phyloP scores from a whole-genome alignment of 1,140 invertebrate species.

The Oreohelix idahoensis region DNA sequence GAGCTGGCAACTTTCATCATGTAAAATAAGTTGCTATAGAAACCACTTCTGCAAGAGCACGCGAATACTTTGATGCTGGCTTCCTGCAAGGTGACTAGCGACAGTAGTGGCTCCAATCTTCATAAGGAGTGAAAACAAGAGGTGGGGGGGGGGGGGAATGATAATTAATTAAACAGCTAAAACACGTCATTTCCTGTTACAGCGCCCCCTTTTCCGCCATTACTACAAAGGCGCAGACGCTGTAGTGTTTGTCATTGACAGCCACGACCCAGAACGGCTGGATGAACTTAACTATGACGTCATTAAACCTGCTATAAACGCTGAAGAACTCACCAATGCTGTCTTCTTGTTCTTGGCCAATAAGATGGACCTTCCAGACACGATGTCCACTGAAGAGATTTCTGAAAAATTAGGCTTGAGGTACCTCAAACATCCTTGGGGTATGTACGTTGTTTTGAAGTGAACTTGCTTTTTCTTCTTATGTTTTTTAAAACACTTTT shows the following conservation, averaged over 20 bases:
- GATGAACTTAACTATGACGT: conserved; percentile 67
- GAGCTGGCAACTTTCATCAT: no score
- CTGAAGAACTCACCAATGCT: conserved; percentile 97
- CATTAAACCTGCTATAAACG: conserved; percentile 73
- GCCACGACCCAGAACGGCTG: conserved; percentile 64
- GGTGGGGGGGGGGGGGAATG: no score
- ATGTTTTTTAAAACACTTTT: no score
- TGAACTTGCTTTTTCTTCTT: no score
- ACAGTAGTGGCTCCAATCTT: no score
- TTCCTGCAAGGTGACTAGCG: no score
- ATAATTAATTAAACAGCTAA: no score
- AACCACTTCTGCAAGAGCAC: no score
- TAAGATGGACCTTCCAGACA: conserved; percentile 97
- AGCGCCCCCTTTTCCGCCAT: conserved; percentile 68
- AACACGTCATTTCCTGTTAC: conserved; percentile 36
- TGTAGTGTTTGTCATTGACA: conserved; percentile 69
- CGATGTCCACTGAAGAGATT: conserved; percentile 97
- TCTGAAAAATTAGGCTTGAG: conserved; percentile 96
- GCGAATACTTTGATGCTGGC: no score
- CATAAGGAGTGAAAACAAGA: no score
- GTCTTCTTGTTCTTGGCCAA: conserved; percentile 98
- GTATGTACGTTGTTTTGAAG: conserved; percentile 54
- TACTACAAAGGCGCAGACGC: conserved; percentile 70
- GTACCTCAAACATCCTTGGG: conserved; percentile 62
- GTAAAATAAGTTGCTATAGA: no score